A percentile compares a stretch with the other conserved stretches of the same genome.
Conservation (phyloP, 2,888 invertebrate species). For the Hyppa rectilinea region DNA sequence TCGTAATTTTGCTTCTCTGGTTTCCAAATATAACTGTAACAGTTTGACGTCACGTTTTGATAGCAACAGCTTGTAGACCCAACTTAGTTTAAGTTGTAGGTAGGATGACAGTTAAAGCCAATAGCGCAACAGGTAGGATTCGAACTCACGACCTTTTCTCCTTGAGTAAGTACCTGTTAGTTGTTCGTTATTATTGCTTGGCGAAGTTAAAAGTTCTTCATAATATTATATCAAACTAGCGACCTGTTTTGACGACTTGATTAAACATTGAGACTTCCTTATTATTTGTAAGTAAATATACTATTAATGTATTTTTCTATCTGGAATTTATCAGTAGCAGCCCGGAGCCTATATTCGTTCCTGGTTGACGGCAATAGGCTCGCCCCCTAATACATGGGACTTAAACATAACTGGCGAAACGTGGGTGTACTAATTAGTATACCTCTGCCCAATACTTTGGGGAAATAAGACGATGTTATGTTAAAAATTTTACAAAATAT, state of each 20-base stretch:
- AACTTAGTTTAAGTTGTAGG: not conserved
- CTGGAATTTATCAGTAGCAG: too few species aligned
- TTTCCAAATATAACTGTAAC: not conserved
- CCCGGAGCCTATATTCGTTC: too few species aligned
- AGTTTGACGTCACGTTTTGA: not conserved
- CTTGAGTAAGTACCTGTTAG: too few species aligned
- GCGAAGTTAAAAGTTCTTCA: not conserved
- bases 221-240: not conserved
- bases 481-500: too few species aligned
- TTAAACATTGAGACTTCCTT: not conserved
- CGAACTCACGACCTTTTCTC: constrained; percentile 1
- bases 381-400: too few species aligned
- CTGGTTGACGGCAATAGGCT: too few species aligned
- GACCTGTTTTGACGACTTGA: not conserved
- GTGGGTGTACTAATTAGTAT: too few species aligned
- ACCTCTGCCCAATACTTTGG: too few species aligned
- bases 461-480: too few species aligned
- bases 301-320: not conserved
- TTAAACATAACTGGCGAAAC: too few species aligned
- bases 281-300: not conserved
- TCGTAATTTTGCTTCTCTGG: not conserved
- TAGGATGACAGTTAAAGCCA: not conserved
- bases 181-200: not conserved
- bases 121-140: not conserved
- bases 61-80: not conserved